Conservation (phyloP, 2,113 vertebrate species). For the Eulemur rufifrons region DNA sequence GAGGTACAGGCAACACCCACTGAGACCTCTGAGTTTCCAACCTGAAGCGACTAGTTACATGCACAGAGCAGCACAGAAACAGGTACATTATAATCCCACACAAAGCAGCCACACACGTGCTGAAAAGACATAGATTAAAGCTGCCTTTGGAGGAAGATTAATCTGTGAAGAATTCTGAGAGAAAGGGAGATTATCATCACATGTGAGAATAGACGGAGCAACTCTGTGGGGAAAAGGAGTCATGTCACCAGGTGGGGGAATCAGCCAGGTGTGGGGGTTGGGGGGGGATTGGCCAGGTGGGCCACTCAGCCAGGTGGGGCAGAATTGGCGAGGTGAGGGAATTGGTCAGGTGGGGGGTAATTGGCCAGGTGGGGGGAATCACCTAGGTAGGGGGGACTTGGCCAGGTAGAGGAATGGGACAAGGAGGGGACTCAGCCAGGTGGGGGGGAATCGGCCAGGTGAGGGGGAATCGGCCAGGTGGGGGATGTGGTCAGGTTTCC, state of each 20-base stretch:
- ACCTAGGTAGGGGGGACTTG: rapidly evolving
- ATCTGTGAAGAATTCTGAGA: background rate
- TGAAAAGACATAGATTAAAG: rapidly evolving
- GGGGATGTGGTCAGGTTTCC: background rate
- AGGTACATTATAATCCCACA: rapidly evolving
- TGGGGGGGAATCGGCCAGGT: background rate
- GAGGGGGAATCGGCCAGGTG: too few species aligned
- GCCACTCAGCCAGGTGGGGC: too few species aligned
- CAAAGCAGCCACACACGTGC: background rate
- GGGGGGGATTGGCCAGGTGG: background rate
- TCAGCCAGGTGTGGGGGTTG: too few species aligned
- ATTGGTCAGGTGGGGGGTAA: too few species aligned
- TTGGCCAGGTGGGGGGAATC: too few species aligned
- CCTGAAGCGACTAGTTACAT: background rate
- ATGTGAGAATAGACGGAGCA: background rate
- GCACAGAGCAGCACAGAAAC: background rate
- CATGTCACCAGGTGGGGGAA: background rate
- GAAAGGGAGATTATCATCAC: background rate
- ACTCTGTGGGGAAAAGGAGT: background rate
- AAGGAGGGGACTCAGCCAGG: too few species aligned
- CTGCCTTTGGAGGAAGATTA: too few species aligned
- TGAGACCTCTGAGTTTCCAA: background rate
- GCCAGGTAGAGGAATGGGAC: background rate
- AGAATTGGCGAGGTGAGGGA: too few species aligned
- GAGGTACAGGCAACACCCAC: too few species aligned